These are phyloP conservation scores for Corythornis vintsioides DNA, from an alignment of 2,113 vertebrate species.

Conservation along the genomic window DNA sequence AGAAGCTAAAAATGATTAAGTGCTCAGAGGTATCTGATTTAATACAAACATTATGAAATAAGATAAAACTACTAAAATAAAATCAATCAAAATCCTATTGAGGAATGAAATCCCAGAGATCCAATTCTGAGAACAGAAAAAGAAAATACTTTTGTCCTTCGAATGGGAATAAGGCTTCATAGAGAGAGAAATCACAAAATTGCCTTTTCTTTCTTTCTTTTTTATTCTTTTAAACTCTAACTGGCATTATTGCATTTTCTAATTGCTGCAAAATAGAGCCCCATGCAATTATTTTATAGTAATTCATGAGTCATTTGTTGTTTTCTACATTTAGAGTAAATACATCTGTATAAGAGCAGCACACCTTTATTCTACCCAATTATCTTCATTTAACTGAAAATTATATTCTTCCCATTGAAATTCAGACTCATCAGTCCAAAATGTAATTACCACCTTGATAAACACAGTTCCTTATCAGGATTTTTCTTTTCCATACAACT, in stretches of 20 bases:
- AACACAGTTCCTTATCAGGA: background rate
- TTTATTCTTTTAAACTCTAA: background rate
- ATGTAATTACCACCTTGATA: background rate
- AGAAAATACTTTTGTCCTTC: background rate
- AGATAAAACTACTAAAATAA: constrained; percentile 39
- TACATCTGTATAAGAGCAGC: background rate
- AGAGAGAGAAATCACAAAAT: background rate
- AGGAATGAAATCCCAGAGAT: background rate
- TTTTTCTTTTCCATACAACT: background rate
- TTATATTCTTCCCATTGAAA: background rate
- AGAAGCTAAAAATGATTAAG: constrained; percentile 29
- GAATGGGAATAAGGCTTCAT: background rate
- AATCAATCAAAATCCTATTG: constrained; percentile 52
- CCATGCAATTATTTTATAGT: background rate
- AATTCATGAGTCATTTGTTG: background rate
- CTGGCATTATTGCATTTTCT: background rate
- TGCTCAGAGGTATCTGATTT: constrained; percentile 26
- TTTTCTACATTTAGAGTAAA: background rate
- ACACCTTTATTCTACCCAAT: background rate
- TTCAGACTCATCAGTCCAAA: background rate
- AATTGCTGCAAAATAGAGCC: background rate
- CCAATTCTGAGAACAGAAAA: background rate
- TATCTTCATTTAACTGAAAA: background rate
- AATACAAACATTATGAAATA: constrained; percentile 42
- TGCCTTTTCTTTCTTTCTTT: background rate